Percentiles rank a stretch among this genome's conserved stretches.
Evolutionary conservation across 2,113 vertebrate species (phyloP).

Genomic region (Alethe diademata): DNA sequence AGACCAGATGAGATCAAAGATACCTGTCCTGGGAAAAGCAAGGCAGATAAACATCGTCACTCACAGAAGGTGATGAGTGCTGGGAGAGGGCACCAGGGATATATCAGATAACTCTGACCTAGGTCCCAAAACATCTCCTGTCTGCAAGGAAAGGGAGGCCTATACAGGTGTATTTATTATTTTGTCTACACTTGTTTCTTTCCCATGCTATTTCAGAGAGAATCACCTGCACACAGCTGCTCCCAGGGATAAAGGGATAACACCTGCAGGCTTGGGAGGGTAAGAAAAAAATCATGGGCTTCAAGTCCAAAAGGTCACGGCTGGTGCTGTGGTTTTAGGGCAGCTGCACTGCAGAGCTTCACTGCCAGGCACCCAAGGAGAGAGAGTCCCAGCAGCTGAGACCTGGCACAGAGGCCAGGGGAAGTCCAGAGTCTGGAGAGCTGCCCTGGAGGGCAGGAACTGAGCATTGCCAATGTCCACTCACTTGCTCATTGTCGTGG

Average conservation of each 20-base stretch:
- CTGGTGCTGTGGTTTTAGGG: neutral
- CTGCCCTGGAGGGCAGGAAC: neutral
- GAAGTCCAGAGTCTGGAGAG: neutral
- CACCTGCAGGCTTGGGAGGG: rapidly evolving
- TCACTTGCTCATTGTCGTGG: rapidly evolving
- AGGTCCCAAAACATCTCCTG: conserved; percentile 8
- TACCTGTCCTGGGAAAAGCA: conserved; percentile 39
- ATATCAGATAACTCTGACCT: conserved; percentile 27
- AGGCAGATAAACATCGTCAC: conserved; percentile 25
- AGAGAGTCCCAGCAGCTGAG: neutral
- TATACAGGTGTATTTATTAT: conserved; percentile 53
- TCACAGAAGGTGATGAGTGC: neutral
- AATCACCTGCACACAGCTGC: neutral
- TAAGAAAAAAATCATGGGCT: neutral
- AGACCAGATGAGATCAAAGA: conserved; percentile 38
- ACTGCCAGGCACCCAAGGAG: neutral
- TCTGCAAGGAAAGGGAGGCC: neutral
- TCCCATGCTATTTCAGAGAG: neutral
- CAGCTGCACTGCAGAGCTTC: neutral
- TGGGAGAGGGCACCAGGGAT: neutral
- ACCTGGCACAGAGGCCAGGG: neutral
- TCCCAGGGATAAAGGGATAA: neutral
- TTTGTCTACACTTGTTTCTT: conserved; percentile 29
- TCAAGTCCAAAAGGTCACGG: neutral
- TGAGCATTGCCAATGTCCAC: neutral